Evolutionary conservation across 1,140 invertebrate species (phyloP).

Genomic region (Episyrphus balteatus): DNA sequence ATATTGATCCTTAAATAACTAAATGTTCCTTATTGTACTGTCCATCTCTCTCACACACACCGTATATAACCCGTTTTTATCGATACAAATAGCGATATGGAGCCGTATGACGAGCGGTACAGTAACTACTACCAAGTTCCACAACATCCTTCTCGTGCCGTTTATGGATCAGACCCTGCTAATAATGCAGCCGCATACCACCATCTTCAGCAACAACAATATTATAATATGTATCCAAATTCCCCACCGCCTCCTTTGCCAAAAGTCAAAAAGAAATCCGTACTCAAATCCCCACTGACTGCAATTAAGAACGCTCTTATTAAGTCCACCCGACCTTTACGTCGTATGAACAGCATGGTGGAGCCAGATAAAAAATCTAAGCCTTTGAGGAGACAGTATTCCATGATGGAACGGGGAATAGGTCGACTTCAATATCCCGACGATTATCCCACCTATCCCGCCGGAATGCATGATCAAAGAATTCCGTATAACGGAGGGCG

Average conservation of each 20-base stretch:
- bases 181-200: neutral
- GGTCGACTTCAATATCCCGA: conserved; percentile 31
- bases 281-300: conserved; percentile 28
- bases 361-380: conserved; percentile 30
- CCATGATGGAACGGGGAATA: conserved; percentile 31
- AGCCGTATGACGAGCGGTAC: conserved; percentile 31
- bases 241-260: conserved; percentile 22
- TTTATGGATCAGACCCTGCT: too few relatives aligned
- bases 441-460: conserved; percentile 30
- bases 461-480: conserved; percentile 19
- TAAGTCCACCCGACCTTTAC: conserved; percentile 25
- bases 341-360: conserved; percentile 34
- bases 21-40: too few relatives aligned
- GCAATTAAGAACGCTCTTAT: conserved; percentile 32
- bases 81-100: conserved; percentile 27
- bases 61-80: too few relatives aligned
- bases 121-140: conserved; percentile 25
- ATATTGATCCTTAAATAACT: too few relatives aligned
- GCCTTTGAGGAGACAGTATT: conserved; percentile 27
- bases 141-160: conserved; percentile 2
- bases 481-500: conserved; percentile 1
- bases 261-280: conserved; percentile 33
- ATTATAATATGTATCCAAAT: conserved; percentile 20
- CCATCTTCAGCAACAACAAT: conserved; percentile 15
- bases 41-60: too few relatives aligned